Conservation (phyloP, 1,140 invertebrate species). For the Drosophila rhopaloa region DNA sequence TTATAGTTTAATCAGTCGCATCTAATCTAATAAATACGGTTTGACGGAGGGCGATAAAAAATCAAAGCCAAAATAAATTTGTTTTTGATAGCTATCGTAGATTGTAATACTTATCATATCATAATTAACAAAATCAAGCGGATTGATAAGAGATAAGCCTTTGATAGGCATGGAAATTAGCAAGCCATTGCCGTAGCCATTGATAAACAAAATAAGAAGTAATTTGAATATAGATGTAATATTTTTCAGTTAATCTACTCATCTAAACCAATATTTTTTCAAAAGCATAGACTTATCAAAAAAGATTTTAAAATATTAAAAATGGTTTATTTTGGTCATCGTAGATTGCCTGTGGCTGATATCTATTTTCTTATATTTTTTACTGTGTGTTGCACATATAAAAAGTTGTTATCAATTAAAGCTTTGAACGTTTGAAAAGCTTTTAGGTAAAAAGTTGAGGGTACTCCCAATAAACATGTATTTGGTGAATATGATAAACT, state of each 20-base stretch:
- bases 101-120: slow-evolving; percentile 17
- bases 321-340: too few relatives aligned
- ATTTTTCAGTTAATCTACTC: background rate
- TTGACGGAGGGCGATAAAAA: slow-evolving; percentile 43
- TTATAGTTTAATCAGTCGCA: slow-evolving; percentile 4
- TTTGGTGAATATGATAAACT: too few relatives aligned
- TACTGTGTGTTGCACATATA: slow-evolving; percentile 5
- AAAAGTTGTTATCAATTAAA: background rate
- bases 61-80: slow-evolving; percentile 38
- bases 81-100: slow-evolving; percentile 17
- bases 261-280: too few relatives aligned
- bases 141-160: slow-evolving; percentile 32
- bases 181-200: too few relatives aligned
- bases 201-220: background rate
- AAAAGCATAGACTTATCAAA: too few relatives aligned
- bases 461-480: slow-evolving; percentile 40
- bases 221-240: background rate
- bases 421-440: slow-evolving; percentile 1
- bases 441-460: slow-evolving; percentile 7
- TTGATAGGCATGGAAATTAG: slow-evolving; percentile 12
- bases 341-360: too few relatives aligned
- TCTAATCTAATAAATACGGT: slow-evolving; percentile 16
- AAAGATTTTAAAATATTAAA: too few relatives aligned
- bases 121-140: slow-evolving; percentile 19
- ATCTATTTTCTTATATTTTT: background rate